Evolutionary conservation across 2,888 invertebrate genomes (phyloP), one percentile per base, ranked within the genome.

Genomic region (Adelognathus sp.): DNA sequence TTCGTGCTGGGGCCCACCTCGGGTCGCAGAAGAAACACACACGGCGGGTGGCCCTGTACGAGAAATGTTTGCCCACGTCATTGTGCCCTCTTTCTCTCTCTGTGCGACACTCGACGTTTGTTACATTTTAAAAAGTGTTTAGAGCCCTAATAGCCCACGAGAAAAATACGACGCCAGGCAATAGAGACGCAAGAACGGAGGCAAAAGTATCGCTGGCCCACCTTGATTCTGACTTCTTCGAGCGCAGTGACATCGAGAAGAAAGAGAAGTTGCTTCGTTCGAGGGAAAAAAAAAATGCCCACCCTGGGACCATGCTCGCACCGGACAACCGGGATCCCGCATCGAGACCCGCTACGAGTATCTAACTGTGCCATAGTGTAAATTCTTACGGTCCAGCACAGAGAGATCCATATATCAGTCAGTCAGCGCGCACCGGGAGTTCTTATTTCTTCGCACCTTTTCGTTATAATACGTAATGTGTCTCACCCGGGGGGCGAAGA

Each of bases 401-500:
- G 77, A n/a, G n/a, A 81, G 83, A 86, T 86, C 85, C 86, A 90
- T 89, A 89, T 84, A 88, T 89, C 88, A 88, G 87, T 74, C 81
- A 88, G 89, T 90, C 88, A 88, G 84, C 88, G 86, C 87, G 83
- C 89, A 69, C 85, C 87, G 84, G 90, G 90, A 83, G 88, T 85
- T 84, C 84, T 81, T 83, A 75, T 76, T 61, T 39, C 69, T 69
- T 79, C 27, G 70, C 76, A 73, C 73, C 71, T 73, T 81, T 75
- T n/a, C 46, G 52, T 44, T 16, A 46, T 16, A 18, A 52, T 50
- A 64, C 70, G 54, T 44, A 64, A 50, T 44, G 29, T 58, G 66
- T 44, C 66, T 31, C 66, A 52, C n/a, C n/a, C n/a, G n/a, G n/a
- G 56, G 52, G 71, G 64, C 61, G 74, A 61, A 60, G 18, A 75